These are phyloP conservation scores for Triplophysa rosa DNA, from an alignment of 2,113 vertebrate species.

Conservation along the genomic window DNA sequence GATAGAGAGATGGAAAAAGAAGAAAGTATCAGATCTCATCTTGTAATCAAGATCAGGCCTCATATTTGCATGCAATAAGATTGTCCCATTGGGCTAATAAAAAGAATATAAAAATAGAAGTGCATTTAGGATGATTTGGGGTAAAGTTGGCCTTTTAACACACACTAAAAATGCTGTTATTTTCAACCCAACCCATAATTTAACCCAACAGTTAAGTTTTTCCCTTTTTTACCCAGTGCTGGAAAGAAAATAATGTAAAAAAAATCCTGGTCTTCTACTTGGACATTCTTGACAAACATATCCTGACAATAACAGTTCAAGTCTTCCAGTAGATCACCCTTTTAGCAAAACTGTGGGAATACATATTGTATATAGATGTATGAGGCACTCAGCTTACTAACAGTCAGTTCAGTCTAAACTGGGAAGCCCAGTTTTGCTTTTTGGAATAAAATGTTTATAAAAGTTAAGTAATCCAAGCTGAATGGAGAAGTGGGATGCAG, in stretches of 20 bases:
- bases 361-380: background rate
- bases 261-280: no score
- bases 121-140: no score
- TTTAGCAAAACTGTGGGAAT: background rate
- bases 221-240: no score
- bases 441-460: background rate
- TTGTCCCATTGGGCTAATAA: background rate
- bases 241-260: no score
- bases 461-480: background rate
- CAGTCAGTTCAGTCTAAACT: background rate
- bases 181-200: no score
- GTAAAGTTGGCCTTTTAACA: no score
- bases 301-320: no score
- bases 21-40: background rate
- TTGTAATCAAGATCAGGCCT: constrained; percentile 11
- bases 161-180: no score
- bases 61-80: constrained; percentile 36
- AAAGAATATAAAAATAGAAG: constrained; percentile 4
- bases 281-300: no score
- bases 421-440: background rate
- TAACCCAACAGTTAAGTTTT: no score
- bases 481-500: background rate
- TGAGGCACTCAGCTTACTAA: background rate
- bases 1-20: constrained; percentile 1
- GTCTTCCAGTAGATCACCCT: background rate